Evolutionary conservation across 2,113 vertebrate species (phyloP).

Genomic region (Mystacornis crossleyi): DNA sequence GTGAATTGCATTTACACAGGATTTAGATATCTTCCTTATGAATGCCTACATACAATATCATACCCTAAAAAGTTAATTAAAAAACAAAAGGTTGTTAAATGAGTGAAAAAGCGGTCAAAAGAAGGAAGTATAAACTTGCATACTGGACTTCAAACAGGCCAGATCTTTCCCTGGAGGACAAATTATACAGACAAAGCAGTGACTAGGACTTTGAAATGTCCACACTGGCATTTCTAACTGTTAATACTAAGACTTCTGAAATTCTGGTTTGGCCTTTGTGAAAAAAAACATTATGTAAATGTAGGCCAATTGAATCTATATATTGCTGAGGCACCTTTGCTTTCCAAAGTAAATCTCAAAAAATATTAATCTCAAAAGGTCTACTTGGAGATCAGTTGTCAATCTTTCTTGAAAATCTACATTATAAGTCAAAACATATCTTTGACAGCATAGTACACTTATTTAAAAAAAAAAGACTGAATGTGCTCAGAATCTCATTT

Average conservation of each 20-base stretch:
- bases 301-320: neutral
- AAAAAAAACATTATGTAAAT: neutral
- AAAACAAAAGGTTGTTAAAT: neutral
- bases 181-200: neutral
- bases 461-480: neutral
- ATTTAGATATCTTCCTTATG: neutral
- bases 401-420: slow-evolving; percentile 25
- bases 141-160: neutral
- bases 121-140: neutral
- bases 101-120: neutral
- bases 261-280: neutral
- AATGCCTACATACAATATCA: neutral
- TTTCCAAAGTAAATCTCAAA: neutral
- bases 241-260: neutral
- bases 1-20: neutral
- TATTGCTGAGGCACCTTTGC: neutral
- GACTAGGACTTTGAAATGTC: neutral
- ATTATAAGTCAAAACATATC: slow-evolving; percentile 27
- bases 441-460: neutral
- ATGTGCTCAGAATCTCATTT: slow-evolving; percentile 11
- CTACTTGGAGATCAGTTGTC: neutral
- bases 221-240: neutral
- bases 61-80: neutral
- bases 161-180: neutral
- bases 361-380: slow-evolving; percentile 14